phyloP scores from a whole-genome alignment of 2,888 invertebrate genomes.

The Drosophila neotestacea region DNA sequence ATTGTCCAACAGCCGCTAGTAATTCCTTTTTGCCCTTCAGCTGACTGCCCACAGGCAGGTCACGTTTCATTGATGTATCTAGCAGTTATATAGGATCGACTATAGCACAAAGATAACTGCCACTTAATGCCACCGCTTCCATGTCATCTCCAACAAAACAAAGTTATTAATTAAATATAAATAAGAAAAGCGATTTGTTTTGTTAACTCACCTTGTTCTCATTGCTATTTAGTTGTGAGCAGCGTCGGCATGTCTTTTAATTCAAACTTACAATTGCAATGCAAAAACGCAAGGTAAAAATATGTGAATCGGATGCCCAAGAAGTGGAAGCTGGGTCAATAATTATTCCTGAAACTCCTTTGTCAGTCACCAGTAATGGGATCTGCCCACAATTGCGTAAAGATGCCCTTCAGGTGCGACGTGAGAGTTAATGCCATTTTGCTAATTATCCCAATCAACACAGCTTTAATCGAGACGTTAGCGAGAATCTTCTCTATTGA shows the following conservation, averaged over 20 bases:
- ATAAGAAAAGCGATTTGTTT: no score
- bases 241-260: slow-evolving; percentile 43
- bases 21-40: slow-evolving; percentile 60
- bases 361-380: background rate
- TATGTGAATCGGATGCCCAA: slow-evolving; percentile 11
- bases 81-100: slow-evolving; percentile 49
- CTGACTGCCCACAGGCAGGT: slow-evolving; percentile 38
- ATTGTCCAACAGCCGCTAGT: slow-evolving; percentile 61
- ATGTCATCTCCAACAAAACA: slow-evolving; percentile 33
- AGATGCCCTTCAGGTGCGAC: slow-evolving; percentile 65
- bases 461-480: slow-evolving; percentile 69
- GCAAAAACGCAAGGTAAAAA: background rate
- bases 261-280: slow-evolving; percentile 66
- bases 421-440: no score
- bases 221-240: no score
- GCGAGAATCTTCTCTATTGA: slow-evolving; percentile 49
- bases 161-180: no score
- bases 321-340: background rate
- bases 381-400: background rate
- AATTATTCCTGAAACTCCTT: background rate
- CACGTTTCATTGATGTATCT: slow-evolving; percentile 27
- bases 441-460: slow-evolving; percentile 83
- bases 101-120: slow-evolving; percentile 39
- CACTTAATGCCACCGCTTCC: slow-evolving; percentile 30
- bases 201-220: no score